phyloP scores from a whole-genome alignment of 2,797 vertebrate species.

The Sarcophilus harrisii region DNA sequence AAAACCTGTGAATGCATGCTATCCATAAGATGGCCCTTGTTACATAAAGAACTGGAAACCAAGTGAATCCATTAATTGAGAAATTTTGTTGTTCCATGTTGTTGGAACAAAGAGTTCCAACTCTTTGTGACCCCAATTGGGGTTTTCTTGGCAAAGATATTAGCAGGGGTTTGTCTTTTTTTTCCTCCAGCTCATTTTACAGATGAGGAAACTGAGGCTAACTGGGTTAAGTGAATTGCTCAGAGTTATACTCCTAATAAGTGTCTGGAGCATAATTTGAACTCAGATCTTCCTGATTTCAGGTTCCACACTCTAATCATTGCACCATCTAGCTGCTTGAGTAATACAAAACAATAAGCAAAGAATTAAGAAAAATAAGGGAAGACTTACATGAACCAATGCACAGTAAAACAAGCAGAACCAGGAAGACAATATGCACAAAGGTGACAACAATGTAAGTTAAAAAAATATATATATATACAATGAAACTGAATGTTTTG shows the following conservation, averaged over 20 bases:
- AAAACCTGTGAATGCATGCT: not conserved
- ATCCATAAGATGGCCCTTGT: not conserved
- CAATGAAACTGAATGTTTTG: not conserved
- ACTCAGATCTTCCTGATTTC: not conserved
- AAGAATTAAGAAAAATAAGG: not conserved
- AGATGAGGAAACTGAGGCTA: not conserved
- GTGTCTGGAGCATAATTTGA: not conserved
- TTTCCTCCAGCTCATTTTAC: not conserved
- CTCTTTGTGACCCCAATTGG: not conserved
- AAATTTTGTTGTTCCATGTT: not conserved
- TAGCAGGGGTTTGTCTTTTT: not conserved
- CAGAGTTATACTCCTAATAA: not conserved
- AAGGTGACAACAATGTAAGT: not conserved
- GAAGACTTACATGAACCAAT: not conserved
- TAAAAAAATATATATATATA: not conserved
- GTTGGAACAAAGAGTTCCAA: no score
- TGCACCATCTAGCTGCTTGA: not conserved
- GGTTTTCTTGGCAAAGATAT: not conserved
- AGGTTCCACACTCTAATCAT: not conserved
- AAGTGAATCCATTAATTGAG: not conserved
- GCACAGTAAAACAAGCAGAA: not conserved
- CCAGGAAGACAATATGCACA: not conserved
- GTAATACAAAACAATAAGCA: not conserved
- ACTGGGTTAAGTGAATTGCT: not conserved
- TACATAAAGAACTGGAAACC: not conserved